phyloP scores from a whole-genome alignment of 2,888 invertebrate species.

The Stenodera caucasica region DNA sequence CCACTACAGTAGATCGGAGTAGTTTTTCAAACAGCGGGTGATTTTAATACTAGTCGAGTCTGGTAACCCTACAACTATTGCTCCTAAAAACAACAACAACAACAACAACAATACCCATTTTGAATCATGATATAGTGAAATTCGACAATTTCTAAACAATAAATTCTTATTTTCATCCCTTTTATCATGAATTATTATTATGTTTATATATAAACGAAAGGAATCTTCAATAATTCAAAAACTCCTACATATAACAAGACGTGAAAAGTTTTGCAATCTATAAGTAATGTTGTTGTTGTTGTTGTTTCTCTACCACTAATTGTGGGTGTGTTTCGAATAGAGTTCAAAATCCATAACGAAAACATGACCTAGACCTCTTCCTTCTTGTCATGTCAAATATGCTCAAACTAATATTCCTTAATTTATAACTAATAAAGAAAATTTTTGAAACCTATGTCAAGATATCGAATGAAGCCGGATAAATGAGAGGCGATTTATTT shows the following conservation, averaged over 20 bases:
- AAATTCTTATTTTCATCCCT: background rate
- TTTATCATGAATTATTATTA: background rate
- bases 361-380: constrained; percentile 25
- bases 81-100: background rate
- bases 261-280: background rate
- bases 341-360: constrained; percentile 23
- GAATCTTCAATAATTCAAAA: background rate
- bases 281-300: background rate
- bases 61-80: constrained; percentile 18
- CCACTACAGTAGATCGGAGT: constrained; percentile 28
- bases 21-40: constrained; percentile 42
- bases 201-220: background rate
- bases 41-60: constrained; percentile 36
- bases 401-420: constrained; percentile 14
- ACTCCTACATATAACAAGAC: background rate
- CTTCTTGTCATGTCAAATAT: constrained; percentile 20
- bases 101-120: background rate
- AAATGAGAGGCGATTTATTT: constrained; percentile 10
- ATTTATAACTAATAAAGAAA: constrained; percentile 21
- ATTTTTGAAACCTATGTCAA: constrained; percentile 10
- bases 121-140: background rate
- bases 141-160: constrained; percentile 11
- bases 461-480: constrained; percentile 12
- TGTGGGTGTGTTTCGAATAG: constrained; percentile 7
- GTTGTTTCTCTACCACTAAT: no score